Evolutionary conservation across 1,140 invertebrate genomes (phyloP).

Genomic region (Drosophila neocordata): DNA sequence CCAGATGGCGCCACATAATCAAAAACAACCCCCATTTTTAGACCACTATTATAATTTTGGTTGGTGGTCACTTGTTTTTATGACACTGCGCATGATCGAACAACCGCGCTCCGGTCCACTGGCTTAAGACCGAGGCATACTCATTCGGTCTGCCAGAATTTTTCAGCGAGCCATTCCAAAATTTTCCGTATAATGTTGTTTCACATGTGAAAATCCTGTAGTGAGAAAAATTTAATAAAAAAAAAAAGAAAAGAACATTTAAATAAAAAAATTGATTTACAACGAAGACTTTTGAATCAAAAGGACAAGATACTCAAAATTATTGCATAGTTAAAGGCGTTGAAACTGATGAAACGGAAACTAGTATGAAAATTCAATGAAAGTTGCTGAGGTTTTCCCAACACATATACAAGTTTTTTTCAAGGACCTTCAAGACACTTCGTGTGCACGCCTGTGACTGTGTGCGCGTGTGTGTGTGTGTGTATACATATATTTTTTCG

Average conservation of each 20-base stretch:
- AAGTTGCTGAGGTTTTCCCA: slow-evolving; percentile 23
- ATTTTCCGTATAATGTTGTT: slow-evolving; percentile 66
- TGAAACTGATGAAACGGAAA: slow-evolving; percentile 19
- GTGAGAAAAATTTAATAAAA: slow-evolving; percentile 23
- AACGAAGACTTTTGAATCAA: neutral
- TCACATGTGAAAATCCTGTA: slow-evolving; percentile 58
- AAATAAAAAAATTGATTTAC: slow-evolving; percentile 3
- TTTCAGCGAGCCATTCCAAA: slow-evolving; percentile 53
- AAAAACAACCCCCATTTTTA: slow-evolving; percentile 38
- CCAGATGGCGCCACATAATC: slow-evolving; percentile 44
- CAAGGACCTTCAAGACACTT: slow-evolving; percentile 65
- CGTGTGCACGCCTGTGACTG: slow-evolving; percentile 22
- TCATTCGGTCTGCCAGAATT: slow-evolving; percentile 50
- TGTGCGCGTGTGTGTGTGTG: slow-evolving; percentile 24
- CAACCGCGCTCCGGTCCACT: slow-evolving; percentile 21
- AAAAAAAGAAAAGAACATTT: slow-evolving; percentile 1
- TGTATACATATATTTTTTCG: slow-evolving; percentile 3
- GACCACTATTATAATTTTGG: neutral
- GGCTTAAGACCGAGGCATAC: slow-evolving; percentile 42
- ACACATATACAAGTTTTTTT: slow-evolving; percentile 51
- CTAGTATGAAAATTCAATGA: slow-evolving; percentile 23
- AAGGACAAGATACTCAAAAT: neutral
- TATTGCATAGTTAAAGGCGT: slow-evolving; percentile 58
- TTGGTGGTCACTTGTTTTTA: slow-evolving; percentile 59
- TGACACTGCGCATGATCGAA: slow-evolving; percentile 53